A percentile compares a stretch with the other conserved stretches of the same genome.
Conservation (phyloP, 2,888 invertebrate species). For the Ennomos quercinarius region DNA sequence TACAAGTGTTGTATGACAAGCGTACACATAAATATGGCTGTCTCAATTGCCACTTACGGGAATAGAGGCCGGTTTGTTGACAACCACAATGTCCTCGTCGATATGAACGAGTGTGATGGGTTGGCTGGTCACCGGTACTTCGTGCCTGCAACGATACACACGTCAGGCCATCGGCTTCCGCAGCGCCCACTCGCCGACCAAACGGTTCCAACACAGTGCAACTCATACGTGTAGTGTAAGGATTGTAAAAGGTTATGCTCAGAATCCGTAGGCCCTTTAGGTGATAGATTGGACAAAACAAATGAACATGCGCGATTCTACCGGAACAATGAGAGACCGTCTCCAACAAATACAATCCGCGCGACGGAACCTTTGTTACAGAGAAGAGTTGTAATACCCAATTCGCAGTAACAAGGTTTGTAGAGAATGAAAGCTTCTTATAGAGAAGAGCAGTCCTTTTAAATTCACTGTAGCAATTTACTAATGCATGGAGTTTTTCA, state of each 20-base stretch:
- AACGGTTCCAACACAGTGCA: slow-evolving; percentile 32
- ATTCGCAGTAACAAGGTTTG: no score
- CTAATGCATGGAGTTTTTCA: no score
- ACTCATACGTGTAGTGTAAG: slow-evolving; percentile 26
- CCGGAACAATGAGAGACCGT: slow-evolving; percentile 18
- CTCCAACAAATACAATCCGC: slow-evolving; percentile 4
- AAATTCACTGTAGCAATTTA: no score
- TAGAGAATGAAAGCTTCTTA: no score
- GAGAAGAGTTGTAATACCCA: no score
- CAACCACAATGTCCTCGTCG: slow-evolving; percentile 99
- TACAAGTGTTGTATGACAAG: slow-evolving; percentile 86
- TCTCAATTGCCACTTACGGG: slow-evolving; percentile 98
- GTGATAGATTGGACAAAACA: slow-evolving; percentile 71
- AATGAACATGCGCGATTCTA: slow-evolving; percentile 74
- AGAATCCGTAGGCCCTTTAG: slow-evolving; percentile 64
- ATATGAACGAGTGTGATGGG: slow-evolving; percentile 98
- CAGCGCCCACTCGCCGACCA: slow-evolving; percentile 29
- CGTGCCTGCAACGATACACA: slow-evolving; percentile 93
- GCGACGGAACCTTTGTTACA: no score
- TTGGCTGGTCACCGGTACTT: slow-evolving; percentile 98
- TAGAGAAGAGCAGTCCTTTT: no score
- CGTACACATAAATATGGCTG: slow-evolving; percentile 90
- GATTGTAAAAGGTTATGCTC: slow-evolving; percentile 37
- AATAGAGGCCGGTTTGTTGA: slow-evolving; percentile 99
- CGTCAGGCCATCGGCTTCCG: slow-evolving; percentile 64